These are phyloP conservation scores for Poeciliopsis turrubarensis DNA, from an alignment of 2,113 vertebrate species.

Conservation along the genomic window DNA sequence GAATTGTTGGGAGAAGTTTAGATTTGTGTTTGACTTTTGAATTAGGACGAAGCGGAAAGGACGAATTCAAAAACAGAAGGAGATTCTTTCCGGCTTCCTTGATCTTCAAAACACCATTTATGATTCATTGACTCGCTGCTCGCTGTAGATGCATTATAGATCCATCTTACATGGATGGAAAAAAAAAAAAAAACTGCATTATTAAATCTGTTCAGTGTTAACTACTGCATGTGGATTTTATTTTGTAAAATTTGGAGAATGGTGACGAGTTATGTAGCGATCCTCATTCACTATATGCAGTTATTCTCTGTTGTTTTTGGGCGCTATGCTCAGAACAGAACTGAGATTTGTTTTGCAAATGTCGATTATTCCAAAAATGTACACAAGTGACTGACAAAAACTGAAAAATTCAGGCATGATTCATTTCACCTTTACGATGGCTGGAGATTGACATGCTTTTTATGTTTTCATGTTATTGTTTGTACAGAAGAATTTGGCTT, in stretches of 20 bases:
- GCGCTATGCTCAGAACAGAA: too few relatives aligned
- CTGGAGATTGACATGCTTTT: too few relatives aligned
- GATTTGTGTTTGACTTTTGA: slow-evolving; percentile 3
- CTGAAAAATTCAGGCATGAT: too few relatives aligned
- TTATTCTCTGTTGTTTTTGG: too few relatives aligned
- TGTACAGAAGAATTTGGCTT: too few relatives aligned
- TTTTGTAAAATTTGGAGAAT: slow-evolving; percentile 23
- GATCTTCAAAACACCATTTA: slow-evolving; percentile 58
- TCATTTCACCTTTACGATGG: too few relatives aligned
- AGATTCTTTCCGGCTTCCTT: slow-evolving; percentile 19
- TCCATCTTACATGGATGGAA: slow-evolving; percentile 21
- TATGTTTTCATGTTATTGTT: too few relatives aligned
- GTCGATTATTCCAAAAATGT: too few relatives aligned
- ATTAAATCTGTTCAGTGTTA: slow-evolving; percentile 40
- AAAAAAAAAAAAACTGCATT: slow-evolving; percentile 31
- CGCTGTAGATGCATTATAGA: slow-evolving; percentile 37
- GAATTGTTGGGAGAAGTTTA: slow-evolving; percentile 19
- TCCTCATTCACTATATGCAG: too few relatives aligned
- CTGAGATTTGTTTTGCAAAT: too few relatives aligned
- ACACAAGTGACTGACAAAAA: too few relatives aligned
- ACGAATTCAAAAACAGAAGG: slow-evolving; percentile 21
- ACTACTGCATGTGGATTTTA: slow-evolving; percentile 16
- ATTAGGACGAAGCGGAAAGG: slow-evolving; percentile 4
- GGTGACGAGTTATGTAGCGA: neutral
- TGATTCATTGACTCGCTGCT: slow-evolving; percentile 52